Base-by-base conservation (phyloP, 2,888 invertebrate species). In the Hypselothyrea guttata region DNA sequence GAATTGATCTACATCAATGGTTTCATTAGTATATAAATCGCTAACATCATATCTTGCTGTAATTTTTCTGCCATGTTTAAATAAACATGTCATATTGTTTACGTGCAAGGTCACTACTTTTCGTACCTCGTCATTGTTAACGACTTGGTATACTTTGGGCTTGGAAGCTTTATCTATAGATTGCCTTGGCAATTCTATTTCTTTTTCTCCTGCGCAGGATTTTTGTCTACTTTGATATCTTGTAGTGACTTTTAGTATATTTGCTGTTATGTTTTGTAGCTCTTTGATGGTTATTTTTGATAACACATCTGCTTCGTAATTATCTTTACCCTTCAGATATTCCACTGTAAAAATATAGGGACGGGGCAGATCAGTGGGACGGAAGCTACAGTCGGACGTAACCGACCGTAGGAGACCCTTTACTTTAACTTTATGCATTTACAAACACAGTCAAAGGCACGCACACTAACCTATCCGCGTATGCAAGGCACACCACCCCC, bases 21-120 rank as follows among this genome's bases (percentile, higher is more conserved):
- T 42, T 65, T 38, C 46, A 41, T 65, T 65, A 46, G 47, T 41
- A 13, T 34, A 34, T 30, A 49, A 46, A 27, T 53, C 31, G 11
- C 13, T 1, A 13, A 34, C 34, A 34, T 34, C 12, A 34, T 34
- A 46, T 35, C 16, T 16, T 37, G 37, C 37, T 4, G 13, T 34
- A 34, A 37, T 37, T 15, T 16, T 37, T 16, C 7, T 37, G 8
- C 16, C 13, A 37, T 37, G 35, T 37, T 16, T 15, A 37, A 37
- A 37, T 7, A 37, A 16, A 15, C 11, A 41, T 27, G 27, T 41
- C 4, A 9, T n/a, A n/a, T n/a, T n/a, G n/a, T n/a, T n/a, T n/a
- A n/a, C n/a, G n/a, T n/a, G n/a, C n/a, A n/a, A n/a, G n/a, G n/a
- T n/a, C n/a, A n/a, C 22, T 38, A 38, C 13, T 37, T 37, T 37